Percentiles rank a stretch among this genome's conserved stretches.
Evolutionary conservation across 2,113 vertebrate species (phyloP).

Genomic region (Casuarius casuarius): DNA sequence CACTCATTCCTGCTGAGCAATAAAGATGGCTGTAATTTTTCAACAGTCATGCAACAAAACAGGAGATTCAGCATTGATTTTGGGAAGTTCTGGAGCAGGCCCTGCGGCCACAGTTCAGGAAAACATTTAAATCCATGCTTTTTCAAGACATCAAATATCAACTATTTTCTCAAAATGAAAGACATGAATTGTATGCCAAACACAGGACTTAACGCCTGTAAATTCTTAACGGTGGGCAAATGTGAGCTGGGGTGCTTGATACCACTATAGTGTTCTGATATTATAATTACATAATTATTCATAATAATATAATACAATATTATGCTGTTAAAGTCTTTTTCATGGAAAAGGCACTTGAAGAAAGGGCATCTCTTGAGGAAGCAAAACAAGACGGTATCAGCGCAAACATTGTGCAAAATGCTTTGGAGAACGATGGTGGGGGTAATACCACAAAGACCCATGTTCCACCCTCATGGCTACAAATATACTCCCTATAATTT

Average conservation of each 20-base stretch:
- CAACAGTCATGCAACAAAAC: neutral
- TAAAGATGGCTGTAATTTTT: neutral
- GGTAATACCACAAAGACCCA: accelerated
- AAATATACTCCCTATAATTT: neutral
- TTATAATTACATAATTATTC: neutral
- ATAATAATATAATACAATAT: neutral
- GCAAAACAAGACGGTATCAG: neutral
- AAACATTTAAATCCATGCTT: neutral
- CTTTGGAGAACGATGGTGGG: neutral
- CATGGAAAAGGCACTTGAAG: neutral
- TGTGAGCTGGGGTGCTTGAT: neutral
- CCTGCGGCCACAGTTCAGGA: neutral
- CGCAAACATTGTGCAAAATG: neutral
- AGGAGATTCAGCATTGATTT: neutral
- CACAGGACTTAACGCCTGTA: neutral
- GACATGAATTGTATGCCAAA: neutral
- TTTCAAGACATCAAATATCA: neutral
- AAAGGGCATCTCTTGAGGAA: neutral
- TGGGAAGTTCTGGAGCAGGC: neutral
- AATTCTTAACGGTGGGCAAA: neutral
- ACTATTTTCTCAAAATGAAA: neutral
- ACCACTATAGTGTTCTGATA: neutral
- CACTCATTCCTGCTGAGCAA: neutral
- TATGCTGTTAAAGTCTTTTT: neutral
- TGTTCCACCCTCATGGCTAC: neutral